Conservation (phyloP, 2,888 invertebrate genomes). For the Folsomia candida region DNA sequence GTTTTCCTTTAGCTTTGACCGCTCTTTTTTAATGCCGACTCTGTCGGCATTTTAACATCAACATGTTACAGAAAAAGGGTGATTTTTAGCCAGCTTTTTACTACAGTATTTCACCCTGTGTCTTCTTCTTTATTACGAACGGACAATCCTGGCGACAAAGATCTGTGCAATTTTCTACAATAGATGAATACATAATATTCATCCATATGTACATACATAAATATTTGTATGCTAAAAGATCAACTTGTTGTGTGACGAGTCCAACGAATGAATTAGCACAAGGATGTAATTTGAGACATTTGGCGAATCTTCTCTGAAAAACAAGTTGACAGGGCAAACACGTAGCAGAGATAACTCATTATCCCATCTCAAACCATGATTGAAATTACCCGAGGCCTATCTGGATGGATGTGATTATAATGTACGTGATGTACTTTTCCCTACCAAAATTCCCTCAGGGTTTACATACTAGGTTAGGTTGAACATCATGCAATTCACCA, state of each 20-base stretch:
- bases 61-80: slow-evolving; percentile 1
- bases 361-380: neutral
- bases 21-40: slow-evolving; percentile 21
- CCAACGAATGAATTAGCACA: no score
- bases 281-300: no score
- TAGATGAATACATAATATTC: no score
- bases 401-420: neutral
- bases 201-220: no score
- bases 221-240: no score
- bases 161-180: neutral
- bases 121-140: no score
- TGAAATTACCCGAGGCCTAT: neutral
- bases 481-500: neutral
- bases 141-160: neutral
- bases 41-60: neutral
- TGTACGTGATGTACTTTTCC: neutral
- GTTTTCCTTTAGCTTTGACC: slow-evolving; percentile 40
- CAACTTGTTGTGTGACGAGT: no score
- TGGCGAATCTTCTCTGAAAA: no score
- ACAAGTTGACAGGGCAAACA: no score
- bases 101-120: neutral
- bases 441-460: neutral
- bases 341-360: neutral
- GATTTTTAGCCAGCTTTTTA: neutral
- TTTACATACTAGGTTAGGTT: no score